Percentiles rank a stretch among this genome's conserved stretches.
phyloP scores from a whole-genome alignment of 1,140 invertebrate genomes.

The Andrena cerasifolii region DNA sequence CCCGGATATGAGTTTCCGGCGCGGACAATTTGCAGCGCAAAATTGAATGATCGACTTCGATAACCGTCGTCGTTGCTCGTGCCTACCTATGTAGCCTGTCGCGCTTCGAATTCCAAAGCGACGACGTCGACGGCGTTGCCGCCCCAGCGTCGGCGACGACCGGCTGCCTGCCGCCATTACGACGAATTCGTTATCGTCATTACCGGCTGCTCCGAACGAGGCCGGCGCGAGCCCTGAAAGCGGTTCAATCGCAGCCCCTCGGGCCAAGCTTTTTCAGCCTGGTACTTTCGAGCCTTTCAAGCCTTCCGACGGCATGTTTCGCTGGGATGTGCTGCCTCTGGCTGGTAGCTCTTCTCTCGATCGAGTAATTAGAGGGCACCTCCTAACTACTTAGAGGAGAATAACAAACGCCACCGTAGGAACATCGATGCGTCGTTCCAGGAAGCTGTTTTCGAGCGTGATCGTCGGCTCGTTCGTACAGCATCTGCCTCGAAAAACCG shows the following conservation, averaged over 20 bases:
- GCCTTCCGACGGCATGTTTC: too few species aligned
- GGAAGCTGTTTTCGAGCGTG: not conserved
- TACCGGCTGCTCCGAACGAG: slow-evolving; percentile 56
- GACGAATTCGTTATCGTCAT: slow-evolving; percentile 68
- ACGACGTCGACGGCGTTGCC: slow-evolving; percentile 64
- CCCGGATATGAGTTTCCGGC: slow-evolving; percentile 83
- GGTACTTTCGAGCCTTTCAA: not conserved
- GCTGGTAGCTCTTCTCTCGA: too few species aligned
- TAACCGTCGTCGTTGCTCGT: slow-evolving; percentile 56
- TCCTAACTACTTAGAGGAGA: too few species aligned
- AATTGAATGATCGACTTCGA: slow-evolving; percentile 81
- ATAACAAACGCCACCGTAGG: too few species aligned
- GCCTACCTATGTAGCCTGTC: slow-evolving; percentile 54
- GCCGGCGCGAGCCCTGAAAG: slow-evolving; percentile 19
- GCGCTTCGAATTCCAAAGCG: slow-evolving; percentile 61
- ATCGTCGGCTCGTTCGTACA: too few species aligned
- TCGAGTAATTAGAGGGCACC: too few species aligned
- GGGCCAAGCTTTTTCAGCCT: slow-evolving; percentile 20
- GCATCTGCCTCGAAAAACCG: not conserved
- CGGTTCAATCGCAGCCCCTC: slow-evolving; percentile 24
- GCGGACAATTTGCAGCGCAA: slow-evolving; percentile 80
- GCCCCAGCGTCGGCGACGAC: slow-evolving; percentile 52
- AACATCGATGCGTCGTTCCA: too few species aligned
- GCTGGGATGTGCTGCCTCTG: too few species aligned
- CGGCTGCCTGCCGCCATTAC: slow-evolving; percentile 66